These are phyloP conservation scores for Phymorhynchus buccinoides DNA, from an alignment of 1,140 invertebrate genomes.

Conservation along the genomic window DNA sequence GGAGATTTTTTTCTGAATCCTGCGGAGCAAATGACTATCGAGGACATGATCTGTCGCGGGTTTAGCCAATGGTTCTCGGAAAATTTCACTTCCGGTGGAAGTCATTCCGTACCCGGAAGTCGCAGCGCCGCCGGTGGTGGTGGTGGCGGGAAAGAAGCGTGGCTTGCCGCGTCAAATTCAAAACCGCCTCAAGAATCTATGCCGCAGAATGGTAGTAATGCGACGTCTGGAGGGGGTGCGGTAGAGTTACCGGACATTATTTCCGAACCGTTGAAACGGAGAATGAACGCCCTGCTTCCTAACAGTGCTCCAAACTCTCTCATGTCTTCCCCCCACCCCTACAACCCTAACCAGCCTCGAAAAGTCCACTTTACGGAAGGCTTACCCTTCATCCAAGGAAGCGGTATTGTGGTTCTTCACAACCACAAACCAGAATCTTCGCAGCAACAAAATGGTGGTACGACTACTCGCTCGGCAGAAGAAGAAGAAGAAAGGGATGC, in stretches of 20 bases:
- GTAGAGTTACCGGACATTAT: constrained; percentile 15
- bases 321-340: not conserved
- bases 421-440: not conserved
- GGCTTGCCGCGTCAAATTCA: not conserved
- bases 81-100: not conserved
- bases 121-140: not conserved
- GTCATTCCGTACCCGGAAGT: not conserved
- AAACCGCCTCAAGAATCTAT: not conserved
- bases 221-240: not conserved
- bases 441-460: not conserved
- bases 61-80: constrained; percentile 20
- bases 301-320: constrained; percentile 1
- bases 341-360: not conserved
- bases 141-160: not conserved
- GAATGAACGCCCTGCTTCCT: not conserved
- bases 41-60: constrained; percentile 28
- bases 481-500: not conserved
- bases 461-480: not conserved
- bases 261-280: not conserved
- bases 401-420: constrained; percentile 8
- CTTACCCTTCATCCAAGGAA: constrained; percentile 34
- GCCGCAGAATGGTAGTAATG: not conserved
- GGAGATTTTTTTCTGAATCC: constrained; percentile 24
- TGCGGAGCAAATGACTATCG: constrained; percentile 14
- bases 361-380: constrained; percentile 35